Evolutionary conservation across 2,888 invertebrate species (phyloP).

Genomic region (Myopa testacea): DNA sequence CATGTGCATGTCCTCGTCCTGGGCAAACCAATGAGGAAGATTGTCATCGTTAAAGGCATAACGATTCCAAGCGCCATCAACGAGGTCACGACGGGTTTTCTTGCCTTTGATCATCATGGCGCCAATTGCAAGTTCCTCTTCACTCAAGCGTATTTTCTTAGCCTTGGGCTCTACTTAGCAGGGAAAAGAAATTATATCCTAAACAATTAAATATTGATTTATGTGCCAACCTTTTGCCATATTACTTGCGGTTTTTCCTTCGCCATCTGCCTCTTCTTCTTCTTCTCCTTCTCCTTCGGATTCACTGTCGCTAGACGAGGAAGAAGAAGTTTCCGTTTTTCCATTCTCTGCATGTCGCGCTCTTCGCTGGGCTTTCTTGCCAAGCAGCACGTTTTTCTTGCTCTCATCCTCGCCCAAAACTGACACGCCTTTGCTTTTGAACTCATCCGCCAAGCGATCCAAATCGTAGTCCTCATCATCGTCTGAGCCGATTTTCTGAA

Average conservation of each 20-base stretch:
- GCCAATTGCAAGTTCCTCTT: conserved; percentile 92
- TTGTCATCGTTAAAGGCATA: conserved; percentile 92
- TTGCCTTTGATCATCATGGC: conserved; percentile 90
- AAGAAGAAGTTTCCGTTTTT: conserved; percentile 50
- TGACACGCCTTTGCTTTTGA: conserved; percentile 77
- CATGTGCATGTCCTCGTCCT: conserved; percentile 94
- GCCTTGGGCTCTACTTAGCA: conserved; percentile 51
- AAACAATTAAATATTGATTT: conserved; percentile 19
- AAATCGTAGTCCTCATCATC: conserved; percentile 90
- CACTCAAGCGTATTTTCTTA: conserved; percentile 79
- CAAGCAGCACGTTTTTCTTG: conserved; percentile 49
- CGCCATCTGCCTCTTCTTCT: conserved; percentile 48
- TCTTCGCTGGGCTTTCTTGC: conserved; percentile 65
- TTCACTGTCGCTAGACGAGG: conserved; percentile 54
- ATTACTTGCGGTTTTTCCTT: conserved; percentile 48
- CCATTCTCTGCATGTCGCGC: conserved; percentile 55
- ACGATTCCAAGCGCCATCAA: conserved; percentile 93
- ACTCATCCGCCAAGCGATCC: conserved; percentile 80
- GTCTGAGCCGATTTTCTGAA: conserved; percentile 83
- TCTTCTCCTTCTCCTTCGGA: conserved; percentile 57
- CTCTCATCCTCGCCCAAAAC: conserved; percentile 61
- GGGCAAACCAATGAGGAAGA: conserved; percentile 95
- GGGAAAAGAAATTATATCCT: not conserved
- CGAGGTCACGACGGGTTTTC: conserved; percentile 89
- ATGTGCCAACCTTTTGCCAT: conserved; percentile 53